phyloP scores from a whole-genome alignment of 2,888 invertebrate species.

The Callyntrura guangdongensis region DNA sequence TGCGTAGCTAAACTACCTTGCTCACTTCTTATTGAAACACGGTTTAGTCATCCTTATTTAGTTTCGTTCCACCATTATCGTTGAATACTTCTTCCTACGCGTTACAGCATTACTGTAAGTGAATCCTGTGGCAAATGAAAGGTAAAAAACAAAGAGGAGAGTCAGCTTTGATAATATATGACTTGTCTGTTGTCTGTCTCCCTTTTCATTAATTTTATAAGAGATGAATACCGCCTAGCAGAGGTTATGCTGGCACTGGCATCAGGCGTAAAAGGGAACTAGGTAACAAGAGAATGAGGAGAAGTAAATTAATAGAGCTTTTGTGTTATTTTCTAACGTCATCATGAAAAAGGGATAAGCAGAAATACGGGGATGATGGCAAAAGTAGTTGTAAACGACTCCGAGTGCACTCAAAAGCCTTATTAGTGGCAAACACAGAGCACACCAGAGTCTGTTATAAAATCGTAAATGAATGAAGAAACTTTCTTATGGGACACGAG shows the following conservation, averaged over 20 bases:
- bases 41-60: conserved; percentile 21
- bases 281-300: conserved; percentile 36
- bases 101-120: neutral
- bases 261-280: conserved; percentile 13
- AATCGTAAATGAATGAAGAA: no score
- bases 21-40: conserved; percentile 34
- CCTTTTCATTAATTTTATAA: conserved; percentile 61
- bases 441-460: no score
- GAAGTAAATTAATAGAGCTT: conserved; percentile 54
- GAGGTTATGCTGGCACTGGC: conserved; percentile 49
- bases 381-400: neutral
- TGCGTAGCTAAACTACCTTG: conserved; percentile 38
- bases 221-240: conserved; percentile 56
- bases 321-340: conserved; percentile 8
- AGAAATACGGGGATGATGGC: conserved; percentile 21
- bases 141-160: conserved; percentile 1
- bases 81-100: conserved; percentile 3
- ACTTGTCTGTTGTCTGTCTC: conserved; percentile 51
- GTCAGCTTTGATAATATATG: conserved; percentile 51
- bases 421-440: no score
- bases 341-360: neutral
- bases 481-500: no score
- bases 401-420: neutral
- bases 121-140: neutral
- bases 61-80: neutral